A percentile compares a stretch with the other conserved stretches of the same genome.
phyloP scores from a whole-genome alignment of 2,888 invertebrate species.

The Osmoderma eremita region DNA sequence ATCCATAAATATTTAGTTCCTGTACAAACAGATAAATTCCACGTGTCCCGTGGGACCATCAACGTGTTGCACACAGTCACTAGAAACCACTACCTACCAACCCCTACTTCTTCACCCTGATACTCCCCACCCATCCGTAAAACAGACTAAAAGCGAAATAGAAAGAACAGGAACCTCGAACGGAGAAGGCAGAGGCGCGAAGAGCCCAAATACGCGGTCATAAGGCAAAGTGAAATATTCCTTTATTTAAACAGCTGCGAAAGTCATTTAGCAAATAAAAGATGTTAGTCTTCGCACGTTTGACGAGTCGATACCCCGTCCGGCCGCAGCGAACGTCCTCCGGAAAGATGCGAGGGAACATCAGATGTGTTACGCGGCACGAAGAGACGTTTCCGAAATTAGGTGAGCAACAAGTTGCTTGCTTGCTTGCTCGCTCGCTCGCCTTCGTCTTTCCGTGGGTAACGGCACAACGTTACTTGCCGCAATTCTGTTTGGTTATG shows the following conservation, averaged over 20 bases:
- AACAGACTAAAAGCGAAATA: slow-evolving; percentile 8
- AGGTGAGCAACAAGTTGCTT: slow-evolving; percentile 35
- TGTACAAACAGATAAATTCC: slow-evolving; percentile 48
- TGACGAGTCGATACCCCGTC: slow-evolving; percentile 43
- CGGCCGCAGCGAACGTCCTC: too few species aligned
- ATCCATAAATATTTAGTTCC: slow-evolving; percentile 45
- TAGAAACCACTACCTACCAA: slow-evolving; percentile 4
- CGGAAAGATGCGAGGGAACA: slow-evolving; percentile 36
- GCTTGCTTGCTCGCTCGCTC: slow-evolving; percentile 10
- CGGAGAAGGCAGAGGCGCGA: neutral
- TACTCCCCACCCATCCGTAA: too few species aligned
- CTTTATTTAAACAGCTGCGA: slow-evolving; percentile 57
- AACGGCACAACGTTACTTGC: too few species aligned
- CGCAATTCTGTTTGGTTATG: neutral
- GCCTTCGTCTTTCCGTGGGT: neutral
- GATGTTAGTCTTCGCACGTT: slow-evolving; percentile 46
- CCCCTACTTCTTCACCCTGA: slow-evolving; percentile 2
- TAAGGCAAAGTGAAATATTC: slow-evolving; percentile 44
- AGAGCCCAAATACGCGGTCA: neutral
- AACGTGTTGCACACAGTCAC: slow-evolving; percentile 43
- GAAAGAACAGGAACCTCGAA: neutral
- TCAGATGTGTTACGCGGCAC: slow-evolving; percentile 34
- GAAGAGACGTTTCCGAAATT: slow-evolving; percentile 36
- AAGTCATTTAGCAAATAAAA: slow-evolving; percentile 54
- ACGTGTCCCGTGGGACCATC: slow-evolving; percentile 44